These are phyloP conservation scores for Holotrichia oblita DNA, from an alignment of 1,140 invertebrate genomes.

Conservation along the genomic window DNA sequence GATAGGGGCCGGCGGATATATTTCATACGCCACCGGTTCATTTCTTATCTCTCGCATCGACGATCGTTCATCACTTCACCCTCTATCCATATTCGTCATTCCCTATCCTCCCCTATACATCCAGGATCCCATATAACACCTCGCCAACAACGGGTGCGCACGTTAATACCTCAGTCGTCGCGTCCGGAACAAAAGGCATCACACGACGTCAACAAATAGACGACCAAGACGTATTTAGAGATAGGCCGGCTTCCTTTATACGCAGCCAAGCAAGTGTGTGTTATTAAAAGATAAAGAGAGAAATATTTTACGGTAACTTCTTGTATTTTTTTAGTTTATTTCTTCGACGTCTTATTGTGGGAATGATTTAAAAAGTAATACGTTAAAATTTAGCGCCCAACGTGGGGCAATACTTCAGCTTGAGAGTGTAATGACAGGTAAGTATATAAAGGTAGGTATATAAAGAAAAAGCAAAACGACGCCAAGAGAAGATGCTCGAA, in stretches of 20 bases:
- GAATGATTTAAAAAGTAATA: too few relatives aligned
- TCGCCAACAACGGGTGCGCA: neutral
- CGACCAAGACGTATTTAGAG: neutral
- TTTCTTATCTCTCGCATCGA: slow-evolving; percentile 6
- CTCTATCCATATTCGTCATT: slow-evolving; percentile 1
- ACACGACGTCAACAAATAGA: neutral
- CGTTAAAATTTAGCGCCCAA: too few relatives aligned
- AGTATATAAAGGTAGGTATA: too few relatives aligned
- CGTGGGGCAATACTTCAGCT: too few relatives aligned
- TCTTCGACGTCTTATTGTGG: neutral
- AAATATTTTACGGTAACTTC: too few relatives aligned
- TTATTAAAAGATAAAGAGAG: neutral
- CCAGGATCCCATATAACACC: neutral
- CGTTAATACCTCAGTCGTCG: neutral
- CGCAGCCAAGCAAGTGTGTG: neutral
- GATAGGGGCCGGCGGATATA: slow-evolving; percentile 9
- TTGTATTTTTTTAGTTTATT: too few relatives aligned
- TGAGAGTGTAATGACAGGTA: too few relatives aligned
- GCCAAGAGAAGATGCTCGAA: too few relatives aligned
- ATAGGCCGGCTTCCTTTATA: too few relatives aligned
- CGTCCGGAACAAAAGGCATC: slow-evolving; percentile 1
- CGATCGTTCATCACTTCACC: slow-evolving; percentile 10
- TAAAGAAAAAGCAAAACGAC: too few relatives aligned
- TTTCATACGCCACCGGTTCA: neutral
- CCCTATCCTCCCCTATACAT: neutral